A percentile compares a stretch with the other conserved stretches of the same genome.
Conservation (phyloP, 2,797 vertebrate species). For the Sciaenops ocellatus region DNA sequence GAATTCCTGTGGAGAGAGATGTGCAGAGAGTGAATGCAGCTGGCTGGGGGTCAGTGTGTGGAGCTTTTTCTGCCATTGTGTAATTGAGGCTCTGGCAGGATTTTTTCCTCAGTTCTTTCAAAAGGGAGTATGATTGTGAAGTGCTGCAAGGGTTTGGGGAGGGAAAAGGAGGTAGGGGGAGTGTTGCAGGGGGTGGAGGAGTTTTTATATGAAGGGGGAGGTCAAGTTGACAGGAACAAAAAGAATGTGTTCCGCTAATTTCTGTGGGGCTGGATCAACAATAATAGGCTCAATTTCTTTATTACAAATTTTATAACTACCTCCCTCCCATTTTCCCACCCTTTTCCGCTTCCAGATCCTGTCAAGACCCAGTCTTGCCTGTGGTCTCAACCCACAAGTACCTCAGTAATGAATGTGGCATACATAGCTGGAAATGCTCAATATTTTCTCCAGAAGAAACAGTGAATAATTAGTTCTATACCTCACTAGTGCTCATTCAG, state of each 20-base stretch:
- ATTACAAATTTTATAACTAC: constrained; percentile 87
- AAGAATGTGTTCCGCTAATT: constrained; percentile 93
- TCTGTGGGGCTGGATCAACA: constrained; percentile 90
- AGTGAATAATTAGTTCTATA: constrained; percentile 79
- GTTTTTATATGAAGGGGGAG: constrained; percentile 89
- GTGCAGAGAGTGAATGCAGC: constrained; percentile 99
- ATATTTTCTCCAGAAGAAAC: constrained; percentile 80
- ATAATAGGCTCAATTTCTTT: constrained; percentile 94
- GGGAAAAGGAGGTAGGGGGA: constrained; percentile 85
- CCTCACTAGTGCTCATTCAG: constrained; percentile 77
- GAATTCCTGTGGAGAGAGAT: constrained; percentile 99
- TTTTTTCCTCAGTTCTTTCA: constrained; percentile 87
- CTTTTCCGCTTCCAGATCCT: constrained; percentile 84
- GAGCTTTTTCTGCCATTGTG: constrained; percentile 99
- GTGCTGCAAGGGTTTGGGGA: constrained; percentile 86
- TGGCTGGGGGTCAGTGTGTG: constrained; percentile 98
- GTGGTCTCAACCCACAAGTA: constrained; percentile 83
- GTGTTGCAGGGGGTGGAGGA: constrained; percentile 86
- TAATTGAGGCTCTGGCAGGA: constrained; percentile 99
- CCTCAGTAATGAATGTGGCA: constrained; percentile 76
- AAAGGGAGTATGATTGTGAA: constrained; percentile 90
- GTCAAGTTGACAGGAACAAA: constrained; percentile 94
- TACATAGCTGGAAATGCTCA: constrained; percentile 73
- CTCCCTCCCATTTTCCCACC: constrained; percentile 83
- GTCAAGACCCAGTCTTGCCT: constrained; percentile 84